Base-by-base conservation (phyloP, 2,888 invertebrate genomes). In the Lathronympha strigana region DNA sequence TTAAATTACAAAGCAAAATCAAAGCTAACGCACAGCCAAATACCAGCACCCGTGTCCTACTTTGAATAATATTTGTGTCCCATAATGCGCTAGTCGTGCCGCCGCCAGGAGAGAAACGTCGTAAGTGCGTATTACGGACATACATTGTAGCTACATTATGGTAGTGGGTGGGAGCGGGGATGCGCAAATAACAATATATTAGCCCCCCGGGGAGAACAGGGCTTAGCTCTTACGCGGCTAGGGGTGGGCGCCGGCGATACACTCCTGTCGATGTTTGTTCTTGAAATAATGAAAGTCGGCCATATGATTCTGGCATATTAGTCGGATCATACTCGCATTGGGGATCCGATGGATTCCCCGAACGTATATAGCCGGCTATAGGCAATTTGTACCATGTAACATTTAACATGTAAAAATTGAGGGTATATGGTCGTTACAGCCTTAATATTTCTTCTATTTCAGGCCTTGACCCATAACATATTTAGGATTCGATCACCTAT, bases 181-280 rank as follows among this genome's bases (percentile, higher is more conserved):
- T 67, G 61, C 72, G 76, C 78, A 86, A 88, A 88, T 84, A 88
- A 88, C 88, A 86, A 88, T 88, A 85, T 86, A 87, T 85, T 81
- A 82, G 80, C 72, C 82, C 88, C 84, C 87, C 60, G 63, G 88
- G 86, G 88, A 84, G 75, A 83, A 88, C 88, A 87, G 81, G 82
- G 83, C 84, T 89, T 86, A 82, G 88, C 88, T 88, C 83, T 88
- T 87, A 87, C 79, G 76, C 72, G 8, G 50, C 13, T 77, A 82
- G 82, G 68, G 83, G 66, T 70, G 82, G 15, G 49, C 8, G 3
- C 17, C 5, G 57, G n/a, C 63, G 50, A 43, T 31, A 8, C 11
- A 21, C 15, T 38, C n/a, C 13, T 63, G 8, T 63, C 49, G 63
- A 50, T 63, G 31, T n/a, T 13, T 47, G 13, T 33, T 21, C 1